Evolutionary conservation across 2,888 invertebrate genomes (phyloP).

Genomic region (Leucophenga montana): DNA sequence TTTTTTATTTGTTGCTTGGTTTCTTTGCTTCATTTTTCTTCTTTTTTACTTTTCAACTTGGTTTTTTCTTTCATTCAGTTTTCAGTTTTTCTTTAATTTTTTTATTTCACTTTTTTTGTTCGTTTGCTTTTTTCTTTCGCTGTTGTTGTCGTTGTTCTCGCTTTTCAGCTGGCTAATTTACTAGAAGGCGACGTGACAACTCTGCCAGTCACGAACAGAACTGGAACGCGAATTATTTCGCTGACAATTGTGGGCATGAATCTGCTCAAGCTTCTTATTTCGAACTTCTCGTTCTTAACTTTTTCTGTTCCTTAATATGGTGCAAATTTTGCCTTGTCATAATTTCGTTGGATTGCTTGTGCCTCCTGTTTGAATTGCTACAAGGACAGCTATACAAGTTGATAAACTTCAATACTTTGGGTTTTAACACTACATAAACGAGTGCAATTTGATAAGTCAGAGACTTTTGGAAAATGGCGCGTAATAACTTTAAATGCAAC

Average conservation of each 20-base stretch:
- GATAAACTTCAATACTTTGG: too few species aligned
- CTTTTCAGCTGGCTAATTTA: constrained; percentile 11
- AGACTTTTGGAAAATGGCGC: too few species aligned
- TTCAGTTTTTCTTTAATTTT: background rate
- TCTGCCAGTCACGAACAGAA: constrained; percentile 12
- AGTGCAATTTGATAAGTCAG: too few species aligned
- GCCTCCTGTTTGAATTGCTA: too few species aligned
- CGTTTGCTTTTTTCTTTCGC: background rate
- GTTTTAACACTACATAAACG: too few species aligned
- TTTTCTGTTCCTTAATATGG: background rate
- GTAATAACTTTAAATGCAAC: too few species aligned
- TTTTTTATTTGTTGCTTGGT: background rate
- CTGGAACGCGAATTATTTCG: constrained; percentile 14
- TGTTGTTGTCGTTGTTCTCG: constrained; percentile 6
- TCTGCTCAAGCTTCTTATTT: constrained; percentile 3
- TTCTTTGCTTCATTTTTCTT: background rate
- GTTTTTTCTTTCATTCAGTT: background rate
- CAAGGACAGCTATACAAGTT: too few species aligned
- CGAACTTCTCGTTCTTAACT: background rate
- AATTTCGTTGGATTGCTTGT: background rate
- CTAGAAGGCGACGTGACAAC: constrained; percentile 17
- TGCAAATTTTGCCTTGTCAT: background rate
- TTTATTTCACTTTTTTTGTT: background rate
- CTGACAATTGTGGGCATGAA: constrained; percentile 18
- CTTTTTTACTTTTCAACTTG: background rate